phyloP scores from a whole-genome alignment of 1,140 invertebrate species.

The Cecropterus lyciades region DNA sequence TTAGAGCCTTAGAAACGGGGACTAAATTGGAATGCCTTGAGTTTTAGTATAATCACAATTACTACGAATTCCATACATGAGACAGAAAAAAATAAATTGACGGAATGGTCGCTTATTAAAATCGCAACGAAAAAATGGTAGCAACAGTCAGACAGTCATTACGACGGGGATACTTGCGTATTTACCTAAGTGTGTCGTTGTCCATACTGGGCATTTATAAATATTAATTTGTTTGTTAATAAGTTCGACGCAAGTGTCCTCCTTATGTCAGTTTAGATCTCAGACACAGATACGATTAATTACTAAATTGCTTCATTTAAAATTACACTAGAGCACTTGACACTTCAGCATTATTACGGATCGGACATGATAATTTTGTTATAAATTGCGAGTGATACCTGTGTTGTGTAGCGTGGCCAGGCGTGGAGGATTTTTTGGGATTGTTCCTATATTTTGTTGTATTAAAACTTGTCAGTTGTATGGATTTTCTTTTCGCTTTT shows the following conservation, averaged over 20 bases:
- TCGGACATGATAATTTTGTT: slow-evolving; percentile 34
- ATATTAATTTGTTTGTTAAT: slow-evolving; percentile 36
- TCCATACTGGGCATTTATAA: slow-evolving; percentile 18
- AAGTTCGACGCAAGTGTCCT: slow-evolving; percentile 37
- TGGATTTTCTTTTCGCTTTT: too few species aligned
- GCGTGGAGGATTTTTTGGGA: not conserved
- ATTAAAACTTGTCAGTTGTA: too few species aligned
- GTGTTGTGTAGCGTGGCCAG: slow-evolving; percentile 9
- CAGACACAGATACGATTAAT: slow-evolving; percentile 40
- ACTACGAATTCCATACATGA: too few species aligned
- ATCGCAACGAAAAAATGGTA: not conserved
- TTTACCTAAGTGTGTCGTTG: slow-evolving; percentile 21
- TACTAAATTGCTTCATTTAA: slow-evolving; percentile 35
- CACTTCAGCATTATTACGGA: slow-evolving; percentile 25
- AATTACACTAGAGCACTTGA: slow-evolving; percentile 16
- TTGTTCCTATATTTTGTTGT: not conserved
- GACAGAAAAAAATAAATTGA: too few species aligned
- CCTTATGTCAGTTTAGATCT: slow-evolving; percentile 43
- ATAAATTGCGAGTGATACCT: slow-evolving; percentile 32
- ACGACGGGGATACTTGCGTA: not conserved
- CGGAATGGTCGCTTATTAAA: not conserved
- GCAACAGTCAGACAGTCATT: not conserved
- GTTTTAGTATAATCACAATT: too few species aligned
- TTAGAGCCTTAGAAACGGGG: too few species aligned
- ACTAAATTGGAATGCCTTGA: too few species aligned